Conservation (phyloP, 2,888 invertebrate species). For the Selenia dentaria region DNA sequence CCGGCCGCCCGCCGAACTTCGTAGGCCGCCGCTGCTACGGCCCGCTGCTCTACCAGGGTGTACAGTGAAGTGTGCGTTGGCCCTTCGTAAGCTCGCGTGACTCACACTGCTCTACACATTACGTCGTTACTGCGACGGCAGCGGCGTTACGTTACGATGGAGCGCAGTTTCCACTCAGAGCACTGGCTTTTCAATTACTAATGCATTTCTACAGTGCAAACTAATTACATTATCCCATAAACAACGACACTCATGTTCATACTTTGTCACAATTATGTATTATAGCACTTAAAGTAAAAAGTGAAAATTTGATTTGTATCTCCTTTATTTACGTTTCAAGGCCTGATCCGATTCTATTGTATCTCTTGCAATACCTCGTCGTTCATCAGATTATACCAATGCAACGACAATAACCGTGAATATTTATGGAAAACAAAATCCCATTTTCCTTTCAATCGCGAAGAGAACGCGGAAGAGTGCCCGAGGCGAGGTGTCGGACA, state of each 20-base stretch:
- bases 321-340: too few relatives aligned
- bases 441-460: slow-evolving; percentile 30
- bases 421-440: slow-evolving; percentile 8
- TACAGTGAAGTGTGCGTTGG: slow-evolving; percentile 45
- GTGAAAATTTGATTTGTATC: too few relatives aligned
- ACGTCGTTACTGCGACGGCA: slow-evolving; percentile 22
- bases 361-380: too few relatives aligned
- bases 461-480: slow-evolving; percentile 34
- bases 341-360: too few relatives aligned
- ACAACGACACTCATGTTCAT: too few relatives aligned
- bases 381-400: too few relatives aligned
- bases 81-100: slow-evolving; percentile 64
- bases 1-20: background rate
- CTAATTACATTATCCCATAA: too few relatives aligned
- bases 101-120: slow-evolving; percentile 8
- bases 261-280: too few relatives aligned
- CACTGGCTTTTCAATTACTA: slow-evolving; percentile 2
- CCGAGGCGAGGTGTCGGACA: slow-evolving; percentile 31
- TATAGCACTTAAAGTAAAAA: too few relatives aligned
- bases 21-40: slow-evolving; percentile 5
- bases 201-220: too few relatives aligned
- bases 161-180: background rate
- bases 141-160: slow-evolving; percentile 27
- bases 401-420: too few relatives aligned
- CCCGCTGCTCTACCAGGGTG: slow-evolving; percentile 12